These are phyloP conservation scores for Scylla paramamosain DNA, from an alignment of 1,140 invertebrate species.

Conservation along the genomic window DNA sequence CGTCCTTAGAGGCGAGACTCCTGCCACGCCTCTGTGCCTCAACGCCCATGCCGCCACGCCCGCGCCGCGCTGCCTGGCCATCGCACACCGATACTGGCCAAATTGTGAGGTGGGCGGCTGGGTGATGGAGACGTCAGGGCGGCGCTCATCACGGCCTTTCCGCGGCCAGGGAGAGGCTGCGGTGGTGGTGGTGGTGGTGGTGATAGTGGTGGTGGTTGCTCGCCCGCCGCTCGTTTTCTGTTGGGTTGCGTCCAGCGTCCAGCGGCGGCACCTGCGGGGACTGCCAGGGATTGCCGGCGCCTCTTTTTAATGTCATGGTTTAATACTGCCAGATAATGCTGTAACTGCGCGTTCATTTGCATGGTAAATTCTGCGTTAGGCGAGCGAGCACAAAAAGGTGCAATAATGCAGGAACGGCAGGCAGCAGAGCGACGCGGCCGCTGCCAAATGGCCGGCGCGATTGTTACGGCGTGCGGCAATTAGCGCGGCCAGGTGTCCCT, in stretches of 20 bases:
- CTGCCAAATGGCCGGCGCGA: too few relatives aligned
- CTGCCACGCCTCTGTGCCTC: neutral
- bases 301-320: neutral
- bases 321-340: neutral
- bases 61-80: slow-evolving; percentile 38
- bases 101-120: slow-evolving; percentile 36
- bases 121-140: slow-evolving; percentile 52
- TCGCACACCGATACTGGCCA: slow-evolving; percentile 47
- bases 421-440: too few relatives aligned
- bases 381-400: too few relatives aligned
- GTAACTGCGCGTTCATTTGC: neutral
- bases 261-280: neutral
- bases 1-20: slow-evolving; percentile 47
- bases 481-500: too few relatives aligned
- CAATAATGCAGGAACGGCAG: too few relatives aligned
- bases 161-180: neutral
- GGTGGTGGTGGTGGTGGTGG: neutral
- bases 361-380: neutral
- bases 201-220: neutral
- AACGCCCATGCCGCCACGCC: slow-evolving; percentile 7
- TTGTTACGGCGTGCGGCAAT: too few relatives aligned
- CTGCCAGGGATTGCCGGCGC: slow-evolving; percentile 9
- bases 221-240: slow-evolving; percentile 38
- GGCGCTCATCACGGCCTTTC: slow-evolving; percentile 21
- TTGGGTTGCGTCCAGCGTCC: too few relatives aligned